Base-by-base conservation (phyloP, 2,888 invertebrate species). In the Cephus rjabovi region DNA sequence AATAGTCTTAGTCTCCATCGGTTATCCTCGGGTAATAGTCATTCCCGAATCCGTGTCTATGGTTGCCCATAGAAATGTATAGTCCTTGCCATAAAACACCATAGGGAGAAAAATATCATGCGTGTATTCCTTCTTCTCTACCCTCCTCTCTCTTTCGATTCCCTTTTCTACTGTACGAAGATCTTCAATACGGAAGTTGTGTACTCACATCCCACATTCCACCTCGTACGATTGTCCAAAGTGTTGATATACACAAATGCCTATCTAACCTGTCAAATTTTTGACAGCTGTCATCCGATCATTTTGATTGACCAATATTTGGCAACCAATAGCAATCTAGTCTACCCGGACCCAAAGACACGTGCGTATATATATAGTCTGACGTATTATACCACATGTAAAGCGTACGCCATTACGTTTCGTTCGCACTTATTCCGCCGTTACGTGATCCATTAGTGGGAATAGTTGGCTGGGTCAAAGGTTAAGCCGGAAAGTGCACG, bases 21-120 rank as follows among this genome's bases (percentile, higher is more conserved):
- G 86, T 88, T 89, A 89, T 89, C 56, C 56, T 56, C 87, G 87
- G 88, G 86, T 88, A 86, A 88, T 86, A 87, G 86, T 86, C 85
- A 84, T 84, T 83, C 85, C 37, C 34, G 74, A 15, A 34, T 30
- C 35, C 34, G 74, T 34, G 74, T 35, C 56, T 23, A 56, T 56
- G 56, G 56, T 56, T 23, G 56, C 56, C 56, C 56, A 56, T 56
- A 23, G 56, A 56, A 56, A 56, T 56, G 56, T 56, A 56, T 56
- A 9, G 56, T 56, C 56, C 56, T 23, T 23, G 23, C 56, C 56
- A 23, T 56, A 56, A 56, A 56, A 56, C 56, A 23, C 23, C 23
- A 56, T 56, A 56, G 56, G 23, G 2, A 56, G 23, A 56, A 56
- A 56, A 56, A 56, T 23, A 78, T 79, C 77, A 76, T 77, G 76